A percentile compares a stretch with the other conserved stretches of the same genome.
phyloP scores from a whole-genome alignment of 2,888 invertebrate species.

The Leptothorax acervorum region DNA sequence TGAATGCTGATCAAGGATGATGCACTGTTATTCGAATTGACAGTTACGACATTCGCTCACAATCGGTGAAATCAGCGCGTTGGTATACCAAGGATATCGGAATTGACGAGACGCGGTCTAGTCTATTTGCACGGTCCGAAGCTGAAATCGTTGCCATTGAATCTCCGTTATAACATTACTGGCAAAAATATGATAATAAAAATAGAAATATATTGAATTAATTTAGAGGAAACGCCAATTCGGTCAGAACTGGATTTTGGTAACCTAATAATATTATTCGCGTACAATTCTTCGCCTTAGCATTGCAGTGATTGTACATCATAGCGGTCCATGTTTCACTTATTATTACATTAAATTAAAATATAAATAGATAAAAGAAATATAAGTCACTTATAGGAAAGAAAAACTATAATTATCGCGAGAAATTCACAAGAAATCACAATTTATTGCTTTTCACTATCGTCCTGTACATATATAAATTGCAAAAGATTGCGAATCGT shows the following conservation, averaged over 20 bases:
- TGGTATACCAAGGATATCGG: constrained; percentile 35
- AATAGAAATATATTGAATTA: no score
- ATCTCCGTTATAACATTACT: neutral
- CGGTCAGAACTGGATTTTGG: no score
- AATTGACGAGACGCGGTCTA: neutral
- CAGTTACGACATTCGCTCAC: constrained; percentile 51
- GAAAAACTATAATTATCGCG: neutral
- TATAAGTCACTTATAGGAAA: neutral
- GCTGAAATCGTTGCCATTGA: neutral
- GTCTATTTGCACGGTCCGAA: neutral
- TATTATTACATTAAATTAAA: no score
- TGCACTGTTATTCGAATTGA: constrained; percentile 54
- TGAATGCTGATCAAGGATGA: constrained; percentile 3
- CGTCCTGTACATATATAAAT: no score
- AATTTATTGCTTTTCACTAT: neutral
- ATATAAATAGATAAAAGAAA: neutral
- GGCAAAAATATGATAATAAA: neutral
- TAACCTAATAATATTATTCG: no score
- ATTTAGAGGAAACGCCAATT: neutral
- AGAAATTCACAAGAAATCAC: neutral
- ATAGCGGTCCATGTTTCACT: no score
- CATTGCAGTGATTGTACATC: no score
- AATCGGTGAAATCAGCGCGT: constrained; percentile 45
- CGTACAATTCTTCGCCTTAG: no score
- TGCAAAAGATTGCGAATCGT: neutral